Conservation (phyloP, 1,140 invertebrate species). For the Aphelinus certus region DNA sequence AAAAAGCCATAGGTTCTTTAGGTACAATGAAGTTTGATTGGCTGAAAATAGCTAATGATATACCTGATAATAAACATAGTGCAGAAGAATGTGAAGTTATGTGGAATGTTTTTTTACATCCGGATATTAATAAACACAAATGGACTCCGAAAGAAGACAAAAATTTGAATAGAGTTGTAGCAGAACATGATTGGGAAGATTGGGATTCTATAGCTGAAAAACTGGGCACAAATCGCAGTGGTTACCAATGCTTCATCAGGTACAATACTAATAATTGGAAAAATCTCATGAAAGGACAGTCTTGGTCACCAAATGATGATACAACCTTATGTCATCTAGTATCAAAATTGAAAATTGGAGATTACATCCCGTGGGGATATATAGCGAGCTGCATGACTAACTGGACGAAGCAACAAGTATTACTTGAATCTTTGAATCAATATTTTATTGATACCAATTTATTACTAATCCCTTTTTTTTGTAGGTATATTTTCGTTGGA, state of each 20-base stretch:
- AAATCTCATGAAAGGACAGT: slow-evolving; percentile 48
- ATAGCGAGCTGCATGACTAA: slow-evolving; percentile 70
- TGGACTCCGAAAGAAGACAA: slow-evolving; percentile 72
- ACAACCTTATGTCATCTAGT: slow-evolving; percentile 67
- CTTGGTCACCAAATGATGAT: slow-evolving; percentile 72
- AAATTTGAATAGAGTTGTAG: slow-evolving; percentile 62
- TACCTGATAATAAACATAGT: slow-evolving; percentile 64
- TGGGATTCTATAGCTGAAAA: slow-evolving; percentile 72
- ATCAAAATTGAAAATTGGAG: slow-evolving; percentile 67
- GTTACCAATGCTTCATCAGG: slow-evolving; percentile 75
- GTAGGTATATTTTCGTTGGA: slow-evolving; percentile 62
- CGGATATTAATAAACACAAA: slow-evolving; percentile 69
- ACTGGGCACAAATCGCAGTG: slow-evolving; percentile 69
- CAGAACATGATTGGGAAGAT: slow-evolving; percentile 66
- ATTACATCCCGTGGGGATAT: slow-evolving; percentile 73
- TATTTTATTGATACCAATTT: neutral
- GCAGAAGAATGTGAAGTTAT: slow-evolving; percentile 69
- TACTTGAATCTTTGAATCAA: slow-evolving; percentile 43
- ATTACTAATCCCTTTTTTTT: neutral
- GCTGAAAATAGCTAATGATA: slow-evolving; percentile 62
- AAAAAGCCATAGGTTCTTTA: slow-evolving; percentile 48
- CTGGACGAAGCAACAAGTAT: slow-evolving; percentile 70
- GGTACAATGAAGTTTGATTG: slow-evolving; percentile 60
- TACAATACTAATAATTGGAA: slow-evolving; percentile 66
- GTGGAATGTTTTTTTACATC: slow-evolving; percentile 76